Base-by-base conservation (phyloP, 2,888 invertebrate genomes). In the Xylota segnis region DNA sequence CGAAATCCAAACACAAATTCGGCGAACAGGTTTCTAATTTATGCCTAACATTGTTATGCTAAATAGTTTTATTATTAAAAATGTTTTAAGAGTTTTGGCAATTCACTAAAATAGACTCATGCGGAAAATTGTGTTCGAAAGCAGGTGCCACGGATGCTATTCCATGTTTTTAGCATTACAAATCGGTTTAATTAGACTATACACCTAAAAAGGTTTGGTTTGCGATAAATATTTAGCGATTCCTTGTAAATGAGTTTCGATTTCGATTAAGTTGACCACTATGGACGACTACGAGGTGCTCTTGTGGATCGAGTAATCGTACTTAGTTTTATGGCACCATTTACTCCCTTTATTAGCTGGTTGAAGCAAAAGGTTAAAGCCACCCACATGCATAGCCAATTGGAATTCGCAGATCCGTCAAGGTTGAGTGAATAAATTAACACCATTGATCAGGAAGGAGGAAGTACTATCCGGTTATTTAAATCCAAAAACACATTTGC, bases 61-160 rank as follows among this genome's bases (percentile, higher is more conserved):
- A 75, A 75, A 65, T 27, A 47, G 45, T 75, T 65, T 65, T 54
- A 56, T 63, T 74, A n/a, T 34, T 23, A 45, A 65, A 75, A 65
- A 56, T 37, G 18, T 18, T 18, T 14, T 32, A 29, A 47, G 12
- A 43, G 27, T 23, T 66, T 66, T 34, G n/a, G 65, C 29, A 50
- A 37, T 18, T 23, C 40, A 23, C 37, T 27, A 10, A 52, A 40
- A 14, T 16, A 14, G 29, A 40, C 54, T 10, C 16, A 47, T 18
- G 29, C 29, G 16, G 18, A 29, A 43, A 63, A 32, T 32, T 34
- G 34, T 65, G 29, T 10, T 32, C 18, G 12, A 27, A 61, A 61
- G 43, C 34, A 27, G 27, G 5, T 5, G 16, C 40, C 9, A 23
- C 40, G 0, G 23, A 61, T 27, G 27, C 10, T 27, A 6, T 52